These are phyloP conservation scores for Ctena decussata DNA, from an alignment of 2,888 invertebrate genomes.

Conservation along the genomic window DNA sequence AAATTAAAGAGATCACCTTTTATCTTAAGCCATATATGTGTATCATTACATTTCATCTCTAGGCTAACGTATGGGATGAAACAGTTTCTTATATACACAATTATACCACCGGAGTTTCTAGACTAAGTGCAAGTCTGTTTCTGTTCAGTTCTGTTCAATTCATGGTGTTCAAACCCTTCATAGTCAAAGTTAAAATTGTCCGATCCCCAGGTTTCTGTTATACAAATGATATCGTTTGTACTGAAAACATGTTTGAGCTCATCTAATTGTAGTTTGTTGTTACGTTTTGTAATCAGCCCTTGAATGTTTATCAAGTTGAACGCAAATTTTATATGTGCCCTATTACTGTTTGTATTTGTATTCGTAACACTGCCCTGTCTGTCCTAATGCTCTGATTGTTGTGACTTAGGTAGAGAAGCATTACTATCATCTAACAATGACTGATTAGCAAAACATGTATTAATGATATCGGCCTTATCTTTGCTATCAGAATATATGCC, in stretches of 20 bases:
- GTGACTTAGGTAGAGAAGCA: too few species aligned
- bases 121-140: not conserved
- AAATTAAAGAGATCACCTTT: not conserved
- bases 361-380: too few species aligned
- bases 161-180: not conserved
- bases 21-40: constrained; percentile 21
- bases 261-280: not conserved
- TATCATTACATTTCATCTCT: constrained; percentile 8
- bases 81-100: constrained; percentile 8
- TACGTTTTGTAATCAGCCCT: not conserved
- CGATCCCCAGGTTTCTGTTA: constrained; percentile 24
- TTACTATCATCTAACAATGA: too few species aligned
- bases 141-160: not conserved
- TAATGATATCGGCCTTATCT: too few species aligned
- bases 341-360: too few species aligned
- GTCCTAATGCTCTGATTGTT: too few species aligned
- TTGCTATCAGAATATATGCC: too few species aligned
- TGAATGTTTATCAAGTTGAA: not conserved
- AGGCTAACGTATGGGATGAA: not conserved
- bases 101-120: constrained; percentile 19
- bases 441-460: too few species aligned
- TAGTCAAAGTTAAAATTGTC: not conserved
- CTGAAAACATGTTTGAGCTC: constrained; percentile 18
- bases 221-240: constrained; percentile 6
- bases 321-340: not conserved